Evolutionary conservation across 2,113 vertebrate genomes (phyloP), one percentile per base, ranked within the genome.

Genomic region (Phoxinus phoxinus): DNA sequence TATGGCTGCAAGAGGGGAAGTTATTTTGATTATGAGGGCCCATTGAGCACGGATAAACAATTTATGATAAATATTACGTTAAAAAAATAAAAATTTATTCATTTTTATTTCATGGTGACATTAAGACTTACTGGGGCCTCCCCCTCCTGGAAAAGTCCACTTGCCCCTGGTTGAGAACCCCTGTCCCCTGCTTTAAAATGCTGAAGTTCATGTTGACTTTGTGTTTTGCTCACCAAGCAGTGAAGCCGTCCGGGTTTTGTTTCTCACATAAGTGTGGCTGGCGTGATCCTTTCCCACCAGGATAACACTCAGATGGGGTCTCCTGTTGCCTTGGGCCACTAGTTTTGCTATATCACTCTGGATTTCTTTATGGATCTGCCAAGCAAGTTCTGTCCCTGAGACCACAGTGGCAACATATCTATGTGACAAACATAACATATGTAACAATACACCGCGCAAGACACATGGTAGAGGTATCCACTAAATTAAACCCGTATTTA

Each of bases 231-330:
- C 90, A 99, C 97, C 97, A 88, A 97, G 94, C 85, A 95, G 90
- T 17, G 94, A 94, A 73, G 97, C 97, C 37, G 96, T 95, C 86
- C 93, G 96, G 76, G 96, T 95, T 94, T 98, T 98, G 91, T 96
- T 98, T 89, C 91, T 95, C 65, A 97, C 97, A 10, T 98, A 99
- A 3, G 94, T 95, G 27, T 94, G 96, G 88, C 97, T 98, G 78
- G 97, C 97, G 21, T 96, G 95, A 85, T 97, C 94, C 77, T 97
- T 95, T 13, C 97, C 97, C 35, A 98, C 96, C 75, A 97, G 87
- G 30, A 98, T 85, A 51, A 98, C 97, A 84, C 96, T 96, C 32
- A 99, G 95, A 77, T 97, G 97, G 85, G 97, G 97, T 89, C 96
- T 95, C 91, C 92, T 93, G 92, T 97, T 96, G 53, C 97, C 97